These are phyloP conservation scores for Andricus grossulariae DNA, from an alignment of 1,140 invertebrate species.

Conservation along the genomic window DNA sequence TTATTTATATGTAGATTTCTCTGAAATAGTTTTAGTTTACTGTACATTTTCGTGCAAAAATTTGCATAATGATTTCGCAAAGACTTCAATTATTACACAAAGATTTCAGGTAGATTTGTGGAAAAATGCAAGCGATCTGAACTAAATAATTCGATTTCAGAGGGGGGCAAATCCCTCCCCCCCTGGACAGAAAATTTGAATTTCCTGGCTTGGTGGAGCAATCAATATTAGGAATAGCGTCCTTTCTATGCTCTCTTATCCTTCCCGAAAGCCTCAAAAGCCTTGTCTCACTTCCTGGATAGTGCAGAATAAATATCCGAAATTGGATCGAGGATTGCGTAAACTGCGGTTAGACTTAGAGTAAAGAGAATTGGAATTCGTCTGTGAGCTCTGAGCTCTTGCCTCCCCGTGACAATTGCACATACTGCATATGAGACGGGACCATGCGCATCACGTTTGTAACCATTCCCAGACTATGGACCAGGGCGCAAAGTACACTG, in stretches of 20 bases:
- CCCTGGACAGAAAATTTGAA: neutral
- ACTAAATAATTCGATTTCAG: no score
- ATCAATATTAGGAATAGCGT: slow-evolving; percentile 2
- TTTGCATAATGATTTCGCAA: no score
- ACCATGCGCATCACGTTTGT: neutral
- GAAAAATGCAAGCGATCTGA: no score
- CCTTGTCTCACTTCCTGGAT: neutral
- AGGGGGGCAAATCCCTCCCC: no score
- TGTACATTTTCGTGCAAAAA: no score
- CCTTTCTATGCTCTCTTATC: neutral
- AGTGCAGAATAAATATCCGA: slow-evolving; percentile 20
- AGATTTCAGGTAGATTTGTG: no score
- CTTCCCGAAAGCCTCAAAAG: slow-evolving; percentile 6
- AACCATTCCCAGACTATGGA: neutral
- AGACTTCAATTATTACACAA: no score
- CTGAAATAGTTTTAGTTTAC: no score
- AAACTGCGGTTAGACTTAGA: slow-evolving; percentile 27
- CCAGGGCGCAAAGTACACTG: neutral
- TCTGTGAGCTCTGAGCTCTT: neutral
- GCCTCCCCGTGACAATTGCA: neutral
- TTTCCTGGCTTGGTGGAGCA: slow-evolving; percentile 7
- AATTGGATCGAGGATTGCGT: slow-evolving; percentile 28
- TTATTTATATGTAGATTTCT: no score
- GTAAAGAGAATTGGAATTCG: slow-evolving; percentile 25
- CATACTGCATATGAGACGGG: slow-evolving; percentile 4